Percentiles rank a stretch among this genome's conserved stretches.
Conservation (phyloP, 2,113 vertebrate species). For the Hemiprocne comata region DNA sequence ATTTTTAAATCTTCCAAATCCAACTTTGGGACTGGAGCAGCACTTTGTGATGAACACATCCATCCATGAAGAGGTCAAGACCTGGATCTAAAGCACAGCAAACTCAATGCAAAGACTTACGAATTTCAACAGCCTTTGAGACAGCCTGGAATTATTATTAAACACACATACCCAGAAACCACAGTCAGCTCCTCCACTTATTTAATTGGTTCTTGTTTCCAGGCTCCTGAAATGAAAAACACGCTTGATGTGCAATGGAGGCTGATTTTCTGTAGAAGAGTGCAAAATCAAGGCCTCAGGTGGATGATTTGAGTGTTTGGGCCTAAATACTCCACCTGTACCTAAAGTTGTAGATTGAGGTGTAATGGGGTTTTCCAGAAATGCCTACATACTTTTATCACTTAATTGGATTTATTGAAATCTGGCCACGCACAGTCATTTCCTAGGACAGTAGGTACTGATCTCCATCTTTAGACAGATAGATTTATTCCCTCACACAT, state of each 20-base stretch:
- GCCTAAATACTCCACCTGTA: not conserved
- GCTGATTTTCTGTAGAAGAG: not conserved
- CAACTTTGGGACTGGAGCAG: not conserved
- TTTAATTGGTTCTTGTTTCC: not conserved
- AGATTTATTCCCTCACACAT: not conserved
- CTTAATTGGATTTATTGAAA: not conserved
- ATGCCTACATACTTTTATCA: not conserved
- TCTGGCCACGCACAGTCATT: not conserved
- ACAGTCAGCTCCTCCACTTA: not conserved
- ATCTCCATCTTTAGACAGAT: not conserved
- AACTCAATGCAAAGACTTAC: not conserved
- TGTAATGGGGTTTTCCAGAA: not conserved
- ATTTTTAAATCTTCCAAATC: not conserved
- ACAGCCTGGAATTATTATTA: not conserved
- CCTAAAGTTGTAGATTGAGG: not conserved
- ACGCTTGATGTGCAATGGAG: accelerated
- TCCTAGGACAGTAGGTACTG: not conserved
- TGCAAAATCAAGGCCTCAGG: not conserved
- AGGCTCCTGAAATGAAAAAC: not conserved
- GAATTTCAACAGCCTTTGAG: not conserved
- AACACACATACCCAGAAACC: not conserved
- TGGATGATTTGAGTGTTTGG: not conserved
- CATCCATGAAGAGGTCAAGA: not conserved
- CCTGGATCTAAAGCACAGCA: not conserved
- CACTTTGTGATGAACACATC: not conserved